Evolutionary conservation across 2,888 invertebrate species (phyloP).

Genomic region (Euzophera pinguis): DNA sequence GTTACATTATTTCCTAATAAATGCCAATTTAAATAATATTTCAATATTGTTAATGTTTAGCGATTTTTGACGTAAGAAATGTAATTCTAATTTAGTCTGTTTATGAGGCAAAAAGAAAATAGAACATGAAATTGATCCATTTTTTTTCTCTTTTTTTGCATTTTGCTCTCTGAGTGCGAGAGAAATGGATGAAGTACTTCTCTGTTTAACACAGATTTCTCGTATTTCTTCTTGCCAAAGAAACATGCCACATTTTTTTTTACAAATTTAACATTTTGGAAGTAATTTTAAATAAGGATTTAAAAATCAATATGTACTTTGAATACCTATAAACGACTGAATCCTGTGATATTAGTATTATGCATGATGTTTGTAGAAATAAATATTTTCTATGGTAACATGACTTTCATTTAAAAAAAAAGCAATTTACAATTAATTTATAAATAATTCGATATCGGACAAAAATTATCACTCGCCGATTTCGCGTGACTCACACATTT

Average conservation of each 20-base stretch:
- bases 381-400: constrained; percentile 1
- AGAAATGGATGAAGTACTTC: neutral
- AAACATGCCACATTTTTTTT: neutral
- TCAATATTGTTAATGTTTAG: too few relatives aligned
- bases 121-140: neutral
- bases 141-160: neutral
- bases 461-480: too few relatives aligned
- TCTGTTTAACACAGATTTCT: neutral
- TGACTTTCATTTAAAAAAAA: neutral
- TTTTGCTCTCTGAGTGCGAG: neutral
- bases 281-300: neutral
- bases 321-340: constrained; percentile 35
- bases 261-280: neutral
- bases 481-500: too few relatives aligned
- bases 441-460: too few relatives aligned
- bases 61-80: too few relatives aligned
- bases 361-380: constrained; percentile 27
- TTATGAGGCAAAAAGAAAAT: too few relatives aligned
- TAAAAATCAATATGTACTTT: neutral
- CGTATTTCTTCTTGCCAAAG: neutral
- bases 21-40: too few relatives aligned
- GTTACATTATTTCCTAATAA: too few relatives aligned
- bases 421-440: too few relatives aligned
- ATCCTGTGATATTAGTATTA: constrained; percentile 68
- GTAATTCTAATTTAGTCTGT: too few relatives aligned